A percentile compares a stretch with the other conserved stretches of the same genome.
Conservation (phyloP, 2,888 invertebrate genomes). For the Seira sanloemensis region DNA sequence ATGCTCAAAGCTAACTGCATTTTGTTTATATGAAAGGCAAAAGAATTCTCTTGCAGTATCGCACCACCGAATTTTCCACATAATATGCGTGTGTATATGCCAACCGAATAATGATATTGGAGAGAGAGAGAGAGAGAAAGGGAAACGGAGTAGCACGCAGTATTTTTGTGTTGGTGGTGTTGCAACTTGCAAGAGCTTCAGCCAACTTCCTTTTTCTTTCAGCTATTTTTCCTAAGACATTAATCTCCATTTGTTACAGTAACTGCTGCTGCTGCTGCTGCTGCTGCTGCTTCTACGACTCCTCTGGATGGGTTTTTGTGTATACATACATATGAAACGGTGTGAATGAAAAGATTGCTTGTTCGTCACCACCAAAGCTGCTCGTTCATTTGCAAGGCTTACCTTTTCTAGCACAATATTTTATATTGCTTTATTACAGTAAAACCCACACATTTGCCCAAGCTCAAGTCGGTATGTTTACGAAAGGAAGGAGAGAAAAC, state of each 20-base stretch:
- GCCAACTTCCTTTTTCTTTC: slow-evolving; percentile 37
- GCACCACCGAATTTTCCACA: neutral
- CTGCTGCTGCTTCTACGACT: too few species aligned
- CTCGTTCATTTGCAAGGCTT: too few species aligned
- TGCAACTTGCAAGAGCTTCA: neutral
- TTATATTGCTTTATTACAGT: too few species aligned
- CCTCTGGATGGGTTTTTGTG: neutral
- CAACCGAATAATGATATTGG: neutral
- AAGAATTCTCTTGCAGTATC: neutral
- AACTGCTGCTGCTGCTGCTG: slow-evolving; percentile 24
- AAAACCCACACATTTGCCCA: too few species aligned
- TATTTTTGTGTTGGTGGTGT: neutral
- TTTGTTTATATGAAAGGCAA: neutral
- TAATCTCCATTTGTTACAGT: slow-evolving; percentile 49
- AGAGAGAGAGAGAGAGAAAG: too few species aligned
- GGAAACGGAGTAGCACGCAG: too few species aligned
- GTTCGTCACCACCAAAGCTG: neutral
- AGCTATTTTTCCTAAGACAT: slow-evolving; percentile 47
- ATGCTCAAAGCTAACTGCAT: neutral
- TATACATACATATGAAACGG: too few species aligned
- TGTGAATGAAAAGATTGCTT: neutral
- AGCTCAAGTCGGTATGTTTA: too few species aligned
- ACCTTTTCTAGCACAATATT: too few species aligned
- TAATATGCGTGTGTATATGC: neutral
- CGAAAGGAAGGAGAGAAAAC: too few species aligned